Base-by-base conservation (phyloP, 2,888 invertebrate species). In the Alviniconcha strummeri region DNA sequence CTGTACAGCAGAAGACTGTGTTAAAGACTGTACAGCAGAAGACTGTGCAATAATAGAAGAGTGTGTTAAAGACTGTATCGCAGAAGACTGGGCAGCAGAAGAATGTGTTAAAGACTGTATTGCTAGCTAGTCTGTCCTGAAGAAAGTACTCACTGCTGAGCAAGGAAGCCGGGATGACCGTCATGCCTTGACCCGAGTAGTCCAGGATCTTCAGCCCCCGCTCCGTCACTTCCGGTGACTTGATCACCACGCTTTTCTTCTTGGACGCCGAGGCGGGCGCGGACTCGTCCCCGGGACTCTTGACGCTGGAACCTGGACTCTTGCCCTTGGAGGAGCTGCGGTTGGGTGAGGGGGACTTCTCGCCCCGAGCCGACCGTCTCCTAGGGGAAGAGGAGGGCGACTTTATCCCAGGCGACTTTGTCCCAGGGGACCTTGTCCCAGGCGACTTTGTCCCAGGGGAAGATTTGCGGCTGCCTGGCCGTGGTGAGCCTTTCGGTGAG, bases 131-230 rank as follows among this genome's bases (percentile, higher is more conserved):
- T 0, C 8, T 60, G 60, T 60, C 60, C 60, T 36, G 36, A 36
- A 36, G 36, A 60, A 60, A 60, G 60, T 13, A 60, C 90, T 86
- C 86, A 92, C 92, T 87, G 82, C 86, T 87, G 67, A 92, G 86
- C 5, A 92, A 85, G 60, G 88, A 85, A 13, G 87, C 83, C 9
- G 92, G 91, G 4, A 92, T 85, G 17, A 88, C 85, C 7, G 93
- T 92, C 87, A 93, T 89, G 11, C 93, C 92, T 83, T 93, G 91
- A 9, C 90, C 90, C 1, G 91, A 91, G 86, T 90, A 86, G 83
- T 92, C 91, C 72, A 91, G 83, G 4, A 91, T 90, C 85, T 89
- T 90, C 36, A 90, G 86, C 7, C 91, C 91, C 72, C 89, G 88
- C 69, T 87, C 89, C 5, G 90, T 90, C 72, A 88, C 84, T 75